Conservation (phyloP, 2,888 invertebrate genomes). For the Myopa testacea region DNA sequence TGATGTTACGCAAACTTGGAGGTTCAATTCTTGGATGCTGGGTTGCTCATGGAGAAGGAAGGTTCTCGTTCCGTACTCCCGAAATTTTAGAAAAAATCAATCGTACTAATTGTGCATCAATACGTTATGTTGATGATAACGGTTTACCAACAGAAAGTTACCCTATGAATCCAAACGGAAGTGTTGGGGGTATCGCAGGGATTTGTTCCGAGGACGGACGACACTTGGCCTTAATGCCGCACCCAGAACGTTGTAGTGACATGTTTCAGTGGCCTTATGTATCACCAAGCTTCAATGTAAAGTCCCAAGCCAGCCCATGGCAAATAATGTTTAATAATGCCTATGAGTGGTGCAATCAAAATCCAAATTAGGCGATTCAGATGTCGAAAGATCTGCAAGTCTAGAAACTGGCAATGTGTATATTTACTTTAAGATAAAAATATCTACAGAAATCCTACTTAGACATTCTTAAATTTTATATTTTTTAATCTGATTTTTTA, state of each 20-base stretch:
- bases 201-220: constrained; percentile 91
- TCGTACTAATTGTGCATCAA: constrained; percentile 75
- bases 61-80: constrained; percentile 74
- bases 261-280: constrained; percentile 91
- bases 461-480: too few relatives aligned
- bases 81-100: constrained; percentile 70
- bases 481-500: too few relatives aligned
- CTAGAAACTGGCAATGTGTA: too few relatives aligned
- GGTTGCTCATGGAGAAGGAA: constrained; percentile 97
- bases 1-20: constrained; percentile 93
- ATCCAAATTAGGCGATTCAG: not conserved
- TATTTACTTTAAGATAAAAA: too few relatives aligned
- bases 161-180: constrained; percentile 96
- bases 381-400: too few relatives aligned
- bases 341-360: constrained; percentile 73
- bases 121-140: constrained; percentile 87
- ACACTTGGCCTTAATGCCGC: constrained; percentile 98
- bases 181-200: constrained; percentile 86
- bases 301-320: constrained; percentile 84
- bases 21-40: constrained; percentile 92
- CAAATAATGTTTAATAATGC: constrained; percentile 92
- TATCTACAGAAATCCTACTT: too few relatives aligned
- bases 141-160: constrained; percentile 82
- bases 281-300: constrained; percentile 69
- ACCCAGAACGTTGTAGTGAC: constrained; percentile 92